phyloP scores from a whole-genome alignment of 2,113 vertebrate genomes.

The Motacilla alba region DNA sequence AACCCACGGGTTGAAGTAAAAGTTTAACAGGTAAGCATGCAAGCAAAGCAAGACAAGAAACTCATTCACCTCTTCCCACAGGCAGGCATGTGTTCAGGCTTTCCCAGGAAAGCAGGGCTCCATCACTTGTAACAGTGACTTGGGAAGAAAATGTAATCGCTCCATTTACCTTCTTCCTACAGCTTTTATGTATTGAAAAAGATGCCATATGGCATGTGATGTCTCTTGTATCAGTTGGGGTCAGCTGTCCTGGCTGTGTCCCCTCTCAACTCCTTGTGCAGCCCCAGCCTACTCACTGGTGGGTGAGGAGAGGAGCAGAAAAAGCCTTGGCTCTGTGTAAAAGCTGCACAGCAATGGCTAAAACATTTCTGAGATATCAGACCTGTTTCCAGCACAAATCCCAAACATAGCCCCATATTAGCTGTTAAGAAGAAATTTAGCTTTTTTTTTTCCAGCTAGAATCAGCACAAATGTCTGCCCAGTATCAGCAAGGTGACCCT shows the following conservation, averaged over 20 bases:
- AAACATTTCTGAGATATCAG: background rate
- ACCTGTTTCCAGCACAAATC: background rate
- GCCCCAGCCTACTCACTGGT: rapidly evolving
- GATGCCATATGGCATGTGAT: background rate
- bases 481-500: background rate
- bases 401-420: background rate
- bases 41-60: background rate
- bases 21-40: background rate
- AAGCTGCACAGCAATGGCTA: background rate
- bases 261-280: background rate
- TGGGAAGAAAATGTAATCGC: background rate
- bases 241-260: background rate
- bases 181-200: background rate
- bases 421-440: background rate
- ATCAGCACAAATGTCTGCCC: background rate
- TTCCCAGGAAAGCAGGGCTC: background rate
- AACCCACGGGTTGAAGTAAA: background rate
- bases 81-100: background rate
- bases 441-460: background rate
- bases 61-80: rapidly evolving
- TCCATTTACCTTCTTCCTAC: background rate
- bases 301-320: background rate
- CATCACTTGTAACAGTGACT: rapidly evolving
- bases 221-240: background rate
- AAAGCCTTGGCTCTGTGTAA: background rate